Evolutionary conservation across 2,113 vertebrate species (phyloP).

Genomic region (Vimba vimba): DNA sequence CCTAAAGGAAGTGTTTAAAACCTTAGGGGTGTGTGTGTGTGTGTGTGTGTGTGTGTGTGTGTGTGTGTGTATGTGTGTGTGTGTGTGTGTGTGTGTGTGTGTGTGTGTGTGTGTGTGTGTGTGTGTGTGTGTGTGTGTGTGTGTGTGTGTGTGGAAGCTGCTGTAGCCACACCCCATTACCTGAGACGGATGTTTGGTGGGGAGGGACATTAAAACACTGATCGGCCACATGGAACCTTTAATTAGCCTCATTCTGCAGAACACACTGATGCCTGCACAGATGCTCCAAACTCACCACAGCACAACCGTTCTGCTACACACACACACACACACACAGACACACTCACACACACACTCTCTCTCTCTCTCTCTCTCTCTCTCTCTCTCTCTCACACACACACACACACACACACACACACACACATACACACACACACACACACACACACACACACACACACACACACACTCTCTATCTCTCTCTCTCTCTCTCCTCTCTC

Average conservation of each 20-base stretch:
- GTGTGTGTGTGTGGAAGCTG: background rate
- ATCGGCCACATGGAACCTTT: conserved; percentile 82
- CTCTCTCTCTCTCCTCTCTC: too few species aligned
- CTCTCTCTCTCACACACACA: too few species aligned
- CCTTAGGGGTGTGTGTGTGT: conserved; percentile 41
- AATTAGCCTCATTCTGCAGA: conserved; percentile 69
- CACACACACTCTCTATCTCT: too few species aligned
- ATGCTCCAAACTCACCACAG: conserved; percentile 22
- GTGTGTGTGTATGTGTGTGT: background rate
- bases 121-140: background rate
- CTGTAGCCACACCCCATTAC: conserved; percentile 73
- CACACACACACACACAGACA: background rate
- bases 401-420: too few species aligned
- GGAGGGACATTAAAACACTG: conserved; percentile 80
- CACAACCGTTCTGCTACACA: conserved; percentile 8
- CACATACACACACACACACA: too few species aligned
- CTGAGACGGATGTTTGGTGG: conserved; percentile 77
- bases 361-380: too few species aligned
- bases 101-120: conserved; percentile 40
- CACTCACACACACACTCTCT: background rate
- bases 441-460: too few species aligned
- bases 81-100: background rate
- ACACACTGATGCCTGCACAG: conserved; percentile 37
- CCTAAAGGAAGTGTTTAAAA: background rate
- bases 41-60: too few species aligned